A percentile compares a stretch with the other conserved stretches of the same genome.
Evolutionary conservation across 2,113 vertebrate species (phyloP).

Genomic region (Psilopsiagon aymara): DNA sequence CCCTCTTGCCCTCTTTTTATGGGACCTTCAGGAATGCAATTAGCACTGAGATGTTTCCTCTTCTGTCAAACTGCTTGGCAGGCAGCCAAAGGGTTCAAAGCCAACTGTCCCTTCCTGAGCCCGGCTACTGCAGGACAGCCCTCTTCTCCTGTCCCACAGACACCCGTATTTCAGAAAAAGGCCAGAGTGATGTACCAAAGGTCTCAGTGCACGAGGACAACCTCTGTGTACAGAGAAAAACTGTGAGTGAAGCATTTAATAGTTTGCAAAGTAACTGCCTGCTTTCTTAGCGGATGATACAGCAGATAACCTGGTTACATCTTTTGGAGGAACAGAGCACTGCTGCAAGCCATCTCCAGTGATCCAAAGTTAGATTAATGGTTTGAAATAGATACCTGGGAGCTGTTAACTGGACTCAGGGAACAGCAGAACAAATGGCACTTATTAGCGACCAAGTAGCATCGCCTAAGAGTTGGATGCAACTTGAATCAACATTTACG

Average conservation of each 20-base stretch:
- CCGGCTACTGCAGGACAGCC: not conserved
- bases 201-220: not conserved
- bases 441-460: not conserved
- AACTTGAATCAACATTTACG: not conserved
- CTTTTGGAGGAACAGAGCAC: not conserved
- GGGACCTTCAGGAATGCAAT: slow-evolving; percentile 59
- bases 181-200: accelerated
- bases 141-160: not conserved
- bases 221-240: not conserved
- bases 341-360: not conserved
- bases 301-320: not conserved
- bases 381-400: not conserved
- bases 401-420: not conserved
- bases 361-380: not conserved
- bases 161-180: not conserved
- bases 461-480: not conserved
- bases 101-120: not conserved
- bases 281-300: not conserved
- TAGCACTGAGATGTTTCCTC: slow-evolving; percentile 26
- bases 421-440: not conserved
- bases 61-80: slow-evolving; percentile 42
- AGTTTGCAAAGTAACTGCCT: not conserved
- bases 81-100: slow-evolving; percentile 19
- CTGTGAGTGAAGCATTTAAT: not conserved
- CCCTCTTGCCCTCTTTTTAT: slow-evolving; percentile 29